Percentiles rank a stretch among this genome's conserved stretches.
Conservation (phyloP, 2,113 vertebrate genomes). For the Pomatorhinus ruficollis region DNA sequence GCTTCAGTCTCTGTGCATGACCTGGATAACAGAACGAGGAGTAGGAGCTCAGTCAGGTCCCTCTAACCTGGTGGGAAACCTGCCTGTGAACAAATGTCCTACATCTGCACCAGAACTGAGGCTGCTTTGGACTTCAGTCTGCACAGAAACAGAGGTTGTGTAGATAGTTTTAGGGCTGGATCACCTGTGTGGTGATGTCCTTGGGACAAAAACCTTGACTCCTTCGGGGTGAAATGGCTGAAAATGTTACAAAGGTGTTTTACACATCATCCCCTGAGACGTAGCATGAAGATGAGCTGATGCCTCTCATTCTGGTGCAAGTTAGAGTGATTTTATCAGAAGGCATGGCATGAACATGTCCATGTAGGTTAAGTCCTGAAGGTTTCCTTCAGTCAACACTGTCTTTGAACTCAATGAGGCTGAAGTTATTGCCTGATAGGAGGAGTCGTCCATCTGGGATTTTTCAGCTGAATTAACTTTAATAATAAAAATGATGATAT, state of each 20-base stretch:
- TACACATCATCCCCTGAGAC: neutral
- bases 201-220: neutral
- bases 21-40: fast-evolving
- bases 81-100: fast-evolving
- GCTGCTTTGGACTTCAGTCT: neutral
- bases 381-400: constrained; percentile 33
- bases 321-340: neutral
- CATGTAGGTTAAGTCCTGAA: constrained; percentile 17
- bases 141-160: fast-evolving
- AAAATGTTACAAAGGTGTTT: neutral
- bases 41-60: neutral
- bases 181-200: neutral
- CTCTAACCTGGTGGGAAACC: neutral
- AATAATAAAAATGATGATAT: constrained; percentile 27
- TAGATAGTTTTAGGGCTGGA: neutral
- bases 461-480: constrained; percentile 26
- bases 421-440: constrained; percentile 29
- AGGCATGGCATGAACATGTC: neutral
- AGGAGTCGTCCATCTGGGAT: constrained; percentile 21
- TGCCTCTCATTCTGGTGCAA: neutral
- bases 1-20: fast-evolving
- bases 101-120: neutral
- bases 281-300: neutral
- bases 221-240: neutral
- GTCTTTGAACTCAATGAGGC: constrained; percentile 36